A percentile compares a stretch with the other conserved stretches of the same genome.
phyloP scores from a whole-genome alignment of 2,113 vertebrate species.

The Crotophaga sulcirostris region DNA sequence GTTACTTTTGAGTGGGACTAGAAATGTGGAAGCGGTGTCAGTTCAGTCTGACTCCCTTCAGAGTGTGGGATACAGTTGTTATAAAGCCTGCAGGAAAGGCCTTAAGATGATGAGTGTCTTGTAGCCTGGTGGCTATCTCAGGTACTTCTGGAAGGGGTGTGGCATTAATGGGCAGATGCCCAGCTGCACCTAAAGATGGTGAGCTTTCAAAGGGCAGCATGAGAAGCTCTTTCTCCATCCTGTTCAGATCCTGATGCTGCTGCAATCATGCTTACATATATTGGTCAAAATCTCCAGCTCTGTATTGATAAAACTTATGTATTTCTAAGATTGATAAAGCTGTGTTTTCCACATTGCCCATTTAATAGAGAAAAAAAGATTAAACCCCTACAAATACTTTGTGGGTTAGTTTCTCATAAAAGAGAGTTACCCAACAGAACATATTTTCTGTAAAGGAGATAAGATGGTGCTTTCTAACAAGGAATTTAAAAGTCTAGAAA shows the following conservation, averaged over 20 bases:
- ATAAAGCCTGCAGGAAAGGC: background rate
- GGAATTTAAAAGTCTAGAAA: background rate
- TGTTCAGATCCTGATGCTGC: background rate
- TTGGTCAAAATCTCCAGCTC: background rate
- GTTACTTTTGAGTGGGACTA: background rate
- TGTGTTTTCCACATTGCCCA: background rate
- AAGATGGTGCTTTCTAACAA: background rate
- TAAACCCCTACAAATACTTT: background rate
- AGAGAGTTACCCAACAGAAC: background rate
- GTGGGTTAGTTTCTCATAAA: background rate
- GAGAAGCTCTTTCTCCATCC: background rate
- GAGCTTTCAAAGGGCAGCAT: background rate
- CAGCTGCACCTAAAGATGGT: background rate
- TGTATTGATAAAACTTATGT: background rate
- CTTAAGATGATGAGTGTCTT: background rate
- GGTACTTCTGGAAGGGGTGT: background rate
- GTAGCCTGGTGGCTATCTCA: background rate
- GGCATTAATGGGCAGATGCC: background rate
- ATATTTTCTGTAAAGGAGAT: background rate
- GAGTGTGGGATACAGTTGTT: background rate
- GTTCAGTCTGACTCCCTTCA: background rate
- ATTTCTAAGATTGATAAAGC: background rate
- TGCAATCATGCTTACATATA: background rate
- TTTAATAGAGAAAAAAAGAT: background rate
- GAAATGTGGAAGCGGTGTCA: background rate